phyloP scores from a whole-genome alignment of 2,113 vertebrate genomes.

The Alectura lathami region DNA sequence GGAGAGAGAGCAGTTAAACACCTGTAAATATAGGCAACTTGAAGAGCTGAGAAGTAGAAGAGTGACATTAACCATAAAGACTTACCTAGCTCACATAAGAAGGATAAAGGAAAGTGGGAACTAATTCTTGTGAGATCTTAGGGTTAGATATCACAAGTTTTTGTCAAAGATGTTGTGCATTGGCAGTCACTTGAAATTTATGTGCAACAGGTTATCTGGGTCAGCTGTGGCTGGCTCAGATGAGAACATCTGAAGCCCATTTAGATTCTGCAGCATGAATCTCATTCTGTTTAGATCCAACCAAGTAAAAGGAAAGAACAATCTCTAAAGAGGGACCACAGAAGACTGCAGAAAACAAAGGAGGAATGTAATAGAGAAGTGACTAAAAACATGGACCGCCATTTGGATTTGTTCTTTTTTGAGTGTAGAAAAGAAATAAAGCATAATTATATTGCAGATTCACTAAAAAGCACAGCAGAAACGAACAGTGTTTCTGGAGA shows the following conservation, averaged over 20 bases:
- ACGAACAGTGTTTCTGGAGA: background rate
- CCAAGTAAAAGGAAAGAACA: background rate
- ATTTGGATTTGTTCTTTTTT: background rate
- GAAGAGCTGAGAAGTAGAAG: background rate
- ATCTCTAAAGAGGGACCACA: background rate
- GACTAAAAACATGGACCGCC: background rate
- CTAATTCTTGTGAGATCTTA: background rate
- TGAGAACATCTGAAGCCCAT: background rate
- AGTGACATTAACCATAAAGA: background rate
- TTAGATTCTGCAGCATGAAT: too few species aligned
- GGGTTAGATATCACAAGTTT: background rate
- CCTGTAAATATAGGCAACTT: background rate
- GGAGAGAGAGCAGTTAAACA: too few species aligned
- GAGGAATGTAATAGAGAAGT: background rate
- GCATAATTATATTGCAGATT: background rate
- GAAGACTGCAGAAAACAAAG: background rate
- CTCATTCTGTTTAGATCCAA: background rate
- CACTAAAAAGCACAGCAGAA: background rate
- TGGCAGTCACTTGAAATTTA: background rate
- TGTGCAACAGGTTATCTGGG: background rate
- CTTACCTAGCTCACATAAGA: background rate
- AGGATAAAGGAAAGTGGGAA: background rate
- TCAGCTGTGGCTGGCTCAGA: background rate
- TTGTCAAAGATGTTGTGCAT: background rate
- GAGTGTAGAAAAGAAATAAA: background rate